These are phyloP conservation scores for Platyscapa corneri DNA, from an alignment of 1,140 invertebrate species.

Conservation along the genomic window DNA sequence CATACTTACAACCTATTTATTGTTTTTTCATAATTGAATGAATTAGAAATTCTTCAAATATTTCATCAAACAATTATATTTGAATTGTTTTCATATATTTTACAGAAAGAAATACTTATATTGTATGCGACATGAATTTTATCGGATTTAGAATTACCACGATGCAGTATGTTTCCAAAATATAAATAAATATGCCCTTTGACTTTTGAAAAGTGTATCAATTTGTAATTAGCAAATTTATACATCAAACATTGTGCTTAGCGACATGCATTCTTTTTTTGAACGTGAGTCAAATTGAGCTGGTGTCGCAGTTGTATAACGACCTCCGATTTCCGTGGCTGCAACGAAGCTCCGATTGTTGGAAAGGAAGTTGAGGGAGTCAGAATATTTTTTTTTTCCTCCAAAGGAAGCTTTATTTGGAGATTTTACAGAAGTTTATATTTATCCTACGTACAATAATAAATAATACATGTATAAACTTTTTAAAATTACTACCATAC, in stretches of 20 bases:
- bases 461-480: too few relatives aligned
- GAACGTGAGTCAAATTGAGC: slow-evolving; percentile 37
- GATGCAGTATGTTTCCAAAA: background rate
- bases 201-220: background rate
- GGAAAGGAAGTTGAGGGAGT: slow-evolving; percentile 24
- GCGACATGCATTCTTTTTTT: slow-evolving; percentile 22
- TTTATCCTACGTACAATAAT: too few relatives aligned
- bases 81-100: background rate
- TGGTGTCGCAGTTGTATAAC: slow-evolving; percentile 57
- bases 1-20: background rate
- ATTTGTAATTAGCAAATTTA: background rate
- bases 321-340: slow-evolving; percentile 60
- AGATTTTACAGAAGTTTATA: too few relatives aligned
- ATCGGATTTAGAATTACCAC: too few relatives aligned
- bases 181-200: background rate
- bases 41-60: background rate
- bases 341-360: slow-evolving; percentile 43
- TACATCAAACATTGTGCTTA: background rate
- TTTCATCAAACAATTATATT: background rate
- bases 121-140: too few relatives aligned
- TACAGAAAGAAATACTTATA: too few relatives aligned
- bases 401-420: too few relatives aligned
- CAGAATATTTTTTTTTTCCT: slow-evolving; percentile 2
- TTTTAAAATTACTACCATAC: too few relatives aligned
- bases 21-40: background rate